These are phyloP conservation scores for Sebastes flavidus DNA, from an alignment of 2,797 vertebrate species.

Conservation along the genomic window DNA sequence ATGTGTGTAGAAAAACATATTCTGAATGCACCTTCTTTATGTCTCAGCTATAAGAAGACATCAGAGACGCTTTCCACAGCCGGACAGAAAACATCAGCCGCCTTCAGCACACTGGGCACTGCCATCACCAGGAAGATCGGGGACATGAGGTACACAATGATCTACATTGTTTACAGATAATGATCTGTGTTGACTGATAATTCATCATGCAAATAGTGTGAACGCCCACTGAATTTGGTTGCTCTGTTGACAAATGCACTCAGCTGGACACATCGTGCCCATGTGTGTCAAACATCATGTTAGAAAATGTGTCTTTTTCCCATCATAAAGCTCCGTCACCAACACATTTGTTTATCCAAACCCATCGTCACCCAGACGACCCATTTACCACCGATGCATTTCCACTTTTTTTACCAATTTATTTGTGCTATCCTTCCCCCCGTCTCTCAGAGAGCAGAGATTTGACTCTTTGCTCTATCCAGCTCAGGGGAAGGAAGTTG, in stretches of 20 bases:
- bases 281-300: not conserved
- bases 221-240: not conserved
- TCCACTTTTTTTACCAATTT: not conserved
- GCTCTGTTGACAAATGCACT: not conserved
- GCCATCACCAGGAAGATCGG: conserved; percentile 94
- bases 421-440: conserved; percentile 10
- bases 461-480: conserved; percentile 48
- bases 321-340: not conserved
- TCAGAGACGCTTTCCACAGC: conserved; percentile 94
- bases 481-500: conserved; percentile 44
- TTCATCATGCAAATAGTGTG: not conserved
- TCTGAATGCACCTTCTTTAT: not conserved
- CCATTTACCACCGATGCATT: not conserved
- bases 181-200: too few relatives aligned
- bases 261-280: not conserved
- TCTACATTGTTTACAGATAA: not conserved
- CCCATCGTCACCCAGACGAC: not conserved
- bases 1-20: not conserved
- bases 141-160: conserved; percentile 91
- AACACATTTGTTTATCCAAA: not conserved
- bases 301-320: not conserved
- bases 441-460: not conserved
- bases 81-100: conserved; percentile 92
- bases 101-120: conserved; percentile 92
- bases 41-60: conserved; percentile 93